phyloP scores from a whole-genome alignment of 2,888 invertebrate genomes.

The Drosophila emarginata region DNA sequence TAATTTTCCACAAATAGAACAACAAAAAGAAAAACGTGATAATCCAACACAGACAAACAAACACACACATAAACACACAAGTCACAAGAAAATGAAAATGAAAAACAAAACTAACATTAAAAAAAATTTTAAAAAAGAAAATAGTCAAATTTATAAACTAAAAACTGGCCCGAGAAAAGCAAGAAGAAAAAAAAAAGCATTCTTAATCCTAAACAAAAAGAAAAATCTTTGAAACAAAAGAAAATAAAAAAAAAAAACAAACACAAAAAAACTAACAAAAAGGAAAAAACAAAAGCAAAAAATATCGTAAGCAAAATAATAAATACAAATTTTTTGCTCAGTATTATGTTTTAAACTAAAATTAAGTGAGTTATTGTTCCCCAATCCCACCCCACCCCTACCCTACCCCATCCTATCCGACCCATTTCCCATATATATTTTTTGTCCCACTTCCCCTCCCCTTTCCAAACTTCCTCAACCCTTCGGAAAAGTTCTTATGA shows the following conservation, averaged over 20 bases:
- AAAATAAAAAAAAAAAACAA: conserved; percentile 34
- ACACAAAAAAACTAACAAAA: conserved; percentile 39
- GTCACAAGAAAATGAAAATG: conserved; percentile 48
- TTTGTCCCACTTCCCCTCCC: not conserved
- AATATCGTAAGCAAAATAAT: conserved; percentile 58
- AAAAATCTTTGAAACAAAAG: not conserved
- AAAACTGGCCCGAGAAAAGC: conserved; percentile 53
- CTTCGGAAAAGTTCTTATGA: not conserved
- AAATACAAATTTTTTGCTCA: conserved; percentile 80
- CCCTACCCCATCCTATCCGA: conserved; percentile 16
- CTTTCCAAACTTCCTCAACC: not conserved
- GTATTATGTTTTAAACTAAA: conserved; percentile 82
- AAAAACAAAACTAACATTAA: conserved; percentile 10
- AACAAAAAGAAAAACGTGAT: conserved; percentile 66
- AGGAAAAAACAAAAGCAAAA: conserved; percentile 39
- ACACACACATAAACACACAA: conserved; percentile 41
- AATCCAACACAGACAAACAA: conserved; percentile 39
- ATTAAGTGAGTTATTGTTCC: conserved; percentile 78
- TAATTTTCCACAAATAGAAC: conserved; percentile 39
- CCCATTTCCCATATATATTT: not conserved
- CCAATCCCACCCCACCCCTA: not conserved
- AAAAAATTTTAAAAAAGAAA: conserved; percentile 38
- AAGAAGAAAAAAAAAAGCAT: conserved; percentile 31
- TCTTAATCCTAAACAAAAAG: not conserved
- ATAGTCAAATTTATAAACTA: conserved; percentile 67